Conservation (phyloP, 2,888 invertebrate species). For the Ganaspis brasiliensis region DNA sequence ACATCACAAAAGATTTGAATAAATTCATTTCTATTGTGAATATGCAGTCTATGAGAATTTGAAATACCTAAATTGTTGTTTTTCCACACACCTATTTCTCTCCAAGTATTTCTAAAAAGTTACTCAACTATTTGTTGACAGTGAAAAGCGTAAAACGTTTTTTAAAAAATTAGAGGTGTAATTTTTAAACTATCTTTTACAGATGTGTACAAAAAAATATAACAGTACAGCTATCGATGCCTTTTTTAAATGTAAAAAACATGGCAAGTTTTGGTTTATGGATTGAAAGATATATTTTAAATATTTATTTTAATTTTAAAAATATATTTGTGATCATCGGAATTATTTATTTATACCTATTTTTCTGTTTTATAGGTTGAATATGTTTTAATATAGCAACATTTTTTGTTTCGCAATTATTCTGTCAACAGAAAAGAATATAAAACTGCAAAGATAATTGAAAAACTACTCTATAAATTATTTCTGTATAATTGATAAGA, state of each 20-base stretch:
- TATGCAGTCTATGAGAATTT: slow-evolving; percentile 40
- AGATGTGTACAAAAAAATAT: slow-evolving; percentile 8
- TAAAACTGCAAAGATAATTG: slow-evolving; percentile 5
- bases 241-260: slow-evolving; percentile 7
- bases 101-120: neutral
- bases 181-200: slow-evolving; percentile 28
- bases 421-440: slow-evolving; percentile 9
- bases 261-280: neutral
- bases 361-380: too few species aligned
- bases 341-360: too few species aligned
- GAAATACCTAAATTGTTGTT: slow-evolving; percentile 21
- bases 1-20: slow-evolving; percentile 26
- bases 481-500: slow-evolving; percentile 22
- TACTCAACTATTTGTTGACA: neutral
- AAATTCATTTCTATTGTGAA: neutral
- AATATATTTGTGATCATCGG: slow-evolving; percentile 33
- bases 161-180: neutral
- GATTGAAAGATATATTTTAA: too few species aligned
- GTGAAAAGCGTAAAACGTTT: slow-evolving; percentile 23
- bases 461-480: slow-evolving; percentile 11
- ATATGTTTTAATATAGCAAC: too few species aligned
- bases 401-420: slow-evolving; percentile 42
- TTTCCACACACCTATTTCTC: slow-evolving; percentile 29
- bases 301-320: neutral
- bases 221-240: slow-evolving; percentile 1